Base-by-base conservation (phyloP, 2,113 vertebrate species). In the Stigmatopora nigra region DNA sequence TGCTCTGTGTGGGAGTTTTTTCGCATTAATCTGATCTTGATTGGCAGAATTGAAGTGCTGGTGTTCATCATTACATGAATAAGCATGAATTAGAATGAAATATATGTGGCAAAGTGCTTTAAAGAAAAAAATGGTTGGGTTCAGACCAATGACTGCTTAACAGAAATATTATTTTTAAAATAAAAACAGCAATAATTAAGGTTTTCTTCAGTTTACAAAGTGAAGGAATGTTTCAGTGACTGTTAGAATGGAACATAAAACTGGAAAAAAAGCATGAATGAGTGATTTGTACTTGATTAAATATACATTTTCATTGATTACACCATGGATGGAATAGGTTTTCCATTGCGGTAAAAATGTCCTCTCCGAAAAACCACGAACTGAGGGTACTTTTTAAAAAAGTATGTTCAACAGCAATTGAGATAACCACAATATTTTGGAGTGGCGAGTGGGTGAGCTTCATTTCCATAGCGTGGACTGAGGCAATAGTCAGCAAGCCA, bases 31-130 rank as follows among this genome's bases (percentile, higher is more conserved):
- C 75, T 70, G 71, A 69, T 46, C 47, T 56, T 56, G 20, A 62
- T 51, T 75, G 84, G 72, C 76, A 64, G 79, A 83, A 74, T 70
- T 85, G 78, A 72, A 70, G 58, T 65, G 46, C 25, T 46, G 16
- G 70, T 45, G 56, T 64, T 63, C 75, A 52, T 60, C 71, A 68
- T 74, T 65, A 65, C 15, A 19, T n/a, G n/a, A n/a, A n/a, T 45
- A 13, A 11, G 72, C 47, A 52, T 48, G 1, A 36, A 41, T 70
- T 6, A 1, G 58, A 17, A 31, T 20, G 5, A 31, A 46, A 71
- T n/a, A 67, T 57, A 17, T 64, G 19, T 53, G 46, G 45, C 49
- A 73, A 78, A 73, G 15, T 45, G 17, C n/a, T 45, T 70, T 51
- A 11, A 31, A 3, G 44, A 20, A 44, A 49, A 49, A 44, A 56